Percentiles rank a stretch among this genome's conserved stretches.
Evolutionary conservation across 2,113 vertebrate species (phyloP).

Genomic region (Ursus arctos): DNA sequence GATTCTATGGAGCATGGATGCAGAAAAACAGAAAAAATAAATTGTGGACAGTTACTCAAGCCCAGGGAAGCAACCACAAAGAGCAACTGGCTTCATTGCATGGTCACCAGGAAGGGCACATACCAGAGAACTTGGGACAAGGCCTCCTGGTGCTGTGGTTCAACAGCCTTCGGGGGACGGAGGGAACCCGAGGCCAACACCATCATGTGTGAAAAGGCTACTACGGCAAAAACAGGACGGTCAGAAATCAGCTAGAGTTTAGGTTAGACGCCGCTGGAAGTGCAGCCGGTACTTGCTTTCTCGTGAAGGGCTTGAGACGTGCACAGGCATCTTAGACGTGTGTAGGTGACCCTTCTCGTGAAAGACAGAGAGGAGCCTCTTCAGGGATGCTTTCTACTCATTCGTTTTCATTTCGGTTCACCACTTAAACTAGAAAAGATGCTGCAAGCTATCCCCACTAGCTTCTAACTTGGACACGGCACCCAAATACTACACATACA

Average conservation of each 20-base stretch:
- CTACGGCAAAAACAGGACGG: not conserved
- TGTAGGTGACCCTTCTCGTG: not conserved
- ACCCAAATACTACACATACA: constrained; percentile 61
- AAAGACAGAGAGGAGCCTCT: not conserved
- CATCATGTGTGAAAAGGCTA: not conserved
- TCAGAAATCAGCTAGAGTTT: not conserved
- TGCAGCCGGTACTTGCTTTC: not conserved
- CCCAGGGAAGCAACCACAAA: not conserved
- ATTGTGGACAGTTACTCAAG: not conserved
- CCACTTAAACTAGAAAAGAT: constrained; percentile 55
- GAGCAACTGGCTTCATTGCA: not conserved
- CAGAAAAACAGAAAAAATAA: not conserved
- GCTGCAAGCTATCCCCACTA: not conserved
- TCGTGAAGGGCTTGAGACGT: not conserved
- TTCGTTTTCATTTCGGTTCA: not conserved
- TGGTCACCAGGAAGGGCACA: not conserved
- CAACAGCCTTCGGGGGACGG: not conserved
- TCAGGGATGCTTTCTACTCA: not conserved
- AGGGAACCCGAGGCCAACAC: not conserved
- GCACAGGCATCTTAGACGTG: not conserved
- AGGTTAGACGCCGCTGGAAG: not conserved
- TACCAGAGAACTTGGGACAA: not conserved
- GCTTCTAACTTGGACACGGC: constrained; percentile 68
- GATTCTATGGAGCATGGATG: not conserved
- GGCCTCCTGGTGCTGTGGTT: not conserved